These are phyloP conservation scores for Zeuzera pyrina DNA, from an alignment of 2,888 invertebrate genomes.

Conservation along the genomic window DNA sequence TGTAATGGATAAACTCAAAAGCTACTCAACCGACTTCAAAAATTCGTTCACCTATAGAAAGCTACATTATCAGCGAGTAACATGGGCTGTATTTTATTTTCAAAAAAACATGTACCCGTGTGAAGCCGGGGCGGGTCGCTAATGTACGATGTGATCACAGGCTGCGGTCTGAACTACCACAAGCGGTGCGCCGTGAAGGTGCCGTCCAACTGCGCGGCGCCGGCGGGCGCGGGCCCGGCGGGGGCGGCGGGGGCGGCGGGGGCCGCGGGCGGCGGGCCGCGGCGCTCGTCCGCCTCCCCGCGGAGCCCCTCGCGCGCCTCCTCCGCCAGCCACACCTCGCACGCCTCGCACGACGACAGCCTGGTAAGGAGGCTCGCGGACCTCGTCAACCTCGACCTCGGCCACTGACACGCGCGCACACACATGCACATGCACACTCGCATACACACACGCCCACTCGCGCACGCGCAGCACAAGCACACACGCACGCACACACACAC, in stretches of 20 bases:
- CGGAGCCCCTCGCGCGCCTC: constrained; percentile 81
- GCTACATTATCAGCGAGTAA: no score
- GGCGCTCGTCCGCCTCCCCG: constrained; percentile 78
- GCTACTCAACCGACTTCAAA: no score
- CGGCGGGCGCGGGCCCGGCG: constrained; percentile 18
- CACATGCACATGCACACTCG: no score
- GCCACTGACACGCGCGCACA: neutral
- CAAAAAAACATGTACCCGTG: no score
- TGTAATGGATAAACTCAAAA: no score
- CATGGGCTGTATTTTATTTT: no score
- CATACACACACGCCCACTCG: no score
- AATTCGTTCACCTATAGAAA: no score
- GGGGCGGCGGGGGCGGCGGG: constrained; percentile 51
- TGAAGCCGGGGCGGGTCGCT: no score
- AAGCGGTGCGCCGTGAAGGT: constrained; percentile 97
- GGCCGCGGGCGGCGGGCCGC: constrained; percentile 25
- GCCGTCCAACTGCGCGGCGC: constrained; percentile 90
- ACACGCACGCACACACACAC: no score
- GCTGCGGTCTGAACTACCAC: constrained; percentile 98
- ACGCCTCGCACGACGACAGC: constrained; percentile 74
- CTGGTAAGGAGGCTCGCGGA: constrained; percentile 83
- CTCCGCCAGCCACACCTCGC: constrained; percentile 45
- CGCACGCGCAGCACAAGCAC: no score
- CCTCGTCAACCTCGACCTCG: constrained; percentile 52
- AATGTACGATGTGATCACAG: constrained; percentile 60